Evolutionary conservation across 2,888 invertebrate species (phyloP).

Genomic region (Tipula lateralis): DNA sequence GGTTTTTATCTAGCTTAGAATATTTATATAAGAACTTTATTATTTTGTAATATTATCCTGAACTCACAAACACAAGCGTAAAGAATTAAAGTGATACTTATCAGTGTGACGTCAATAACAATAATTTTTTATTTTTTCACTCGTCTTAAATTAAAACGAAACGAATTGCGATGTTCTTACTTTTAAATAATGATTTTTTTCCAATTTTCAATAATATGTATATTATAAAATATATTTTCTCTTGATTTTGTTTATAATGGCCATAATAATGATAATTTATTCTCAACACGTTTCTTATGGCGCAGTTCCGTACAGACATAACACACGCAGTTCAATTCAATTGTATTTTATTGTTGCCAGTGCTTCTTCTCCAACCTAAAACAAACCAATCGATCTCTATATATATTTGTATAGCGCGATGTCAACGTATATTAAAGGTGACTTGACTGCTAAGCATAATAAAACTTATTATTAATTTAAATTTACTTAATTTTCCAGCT

Average conservation of each 20-base stretch:
- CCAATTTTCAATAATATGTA: neutral
- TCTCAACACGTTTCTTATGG: neutral
- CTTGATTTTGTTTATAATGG: neutral
- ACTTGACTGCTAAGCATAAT: neutral
- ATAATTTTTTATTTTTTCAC: neutral
- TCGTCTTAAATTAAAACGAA: neutral
- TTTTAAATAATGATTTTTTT: neutral
- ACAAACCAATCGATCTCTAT: neutral
- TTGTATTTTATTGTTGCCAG: neutral
- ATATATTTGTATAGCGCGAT: neutral
- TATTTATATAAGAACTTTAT: neutral
- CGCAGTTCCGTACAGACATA: neutral
- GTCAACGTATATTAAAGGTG: neutral
- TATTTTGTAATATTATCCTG: neutral
- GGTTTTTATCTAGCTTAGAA: neutral
- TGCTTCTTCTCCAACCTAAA: neutral
- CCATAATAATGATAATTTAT: neutral
- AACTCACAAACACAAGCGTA: neutral
- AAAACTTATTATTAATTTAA: neutral
- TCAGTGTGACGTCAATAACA: neutral
- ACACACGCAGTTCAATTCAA: neutral
- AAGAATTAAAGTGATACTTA: neutral
- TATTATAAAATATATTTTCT: no score
- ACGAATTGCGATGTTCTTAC: neutral
- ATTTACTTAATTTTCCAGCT: neutral